Base-by-base conservation (phyloP, 2,888 invertebrate species). In the Plutella xylostella region DNA sequence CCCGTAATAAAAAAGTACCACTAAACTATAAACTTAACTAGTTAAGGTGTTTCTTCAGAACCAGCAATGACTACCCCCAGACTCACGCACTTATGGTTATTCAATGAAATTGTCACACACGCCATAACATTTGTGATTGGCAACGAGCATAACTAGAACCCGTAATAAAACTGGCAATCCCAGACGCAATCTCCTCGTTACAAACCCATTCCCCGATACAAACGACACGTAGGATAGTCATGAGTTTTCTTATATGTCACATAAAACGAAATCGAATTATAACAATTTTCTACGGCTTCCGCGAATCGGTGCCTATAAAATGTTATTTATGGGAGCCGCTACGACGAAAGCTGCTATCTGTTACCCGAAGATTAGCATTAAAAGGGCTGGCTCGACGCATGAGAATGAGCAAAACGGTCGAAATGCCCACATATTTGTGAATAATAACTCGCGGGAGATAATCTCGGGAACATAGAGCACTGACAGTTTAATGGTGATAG, bases 301-400 rank as follows among this genome's bases (percentile, higher is more conserved):
- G 41, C 41, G 41, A 41, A 41, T 37, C 21, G 20, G 35, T 33
- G 15, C 43, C 48, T 43, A 52, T 54, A 54, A 55, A 57, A 48
- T 41, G 46, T 57, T 54, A 63, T 61, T 54, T 57, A 53, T 52
- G 46, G 48, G 35, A 20, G n/a, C n/a, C 18, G 21, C 38, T 46
- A 31, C 63, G 65, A 62, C 55, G 65, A 73, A 66, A 69, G 69
- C 62, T 51, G 50, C 65, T 59, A 72, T 72, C 68, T 50, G 58
- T 73, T 68, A 69, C 58, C 58, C 48, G 51, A 17, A 68, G 74
- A 74, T 76, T 75, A 74, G 60, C 72, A 72, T 75, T 76, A 71
- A 68, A 66, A 61, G 37, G 50, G 47, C 20, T 47, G 25, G n/a
- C 30, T 12, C 12, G 5, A 20, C 48, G 37, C 39, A 48, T 49